These are phyloP conservation scores for Eilema caniola DNA, from an alignment of 2,888 invertebrate genomes.

Conservation along the genomic window DNA sequence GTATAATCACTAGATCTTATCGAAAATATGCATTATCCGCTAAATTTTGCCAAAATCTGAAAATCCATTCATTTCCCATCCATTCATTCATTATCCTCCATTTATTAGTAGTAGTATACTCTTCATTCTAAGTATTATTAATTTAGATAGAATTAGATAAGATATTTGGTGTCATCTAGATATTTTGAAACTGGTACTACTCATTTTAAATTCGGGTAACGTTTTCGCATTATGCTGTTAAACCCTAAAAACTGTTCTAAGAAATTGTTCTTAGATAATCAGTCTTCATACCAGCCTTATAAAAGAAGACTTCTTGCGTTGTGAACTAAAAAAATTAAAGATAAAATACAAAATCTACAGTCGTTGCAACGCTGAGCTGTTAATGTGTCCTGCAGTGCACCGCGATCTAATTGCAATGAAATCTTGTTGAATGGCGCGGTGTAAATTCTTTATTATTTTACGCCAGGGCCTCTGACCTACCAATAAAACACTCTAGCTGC, in stretches of 20 bases:
- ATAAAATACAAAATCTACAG: not conserved
- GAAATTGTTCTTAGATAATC: not conserved
- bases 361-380: not conserved
- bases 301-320: not conserved
- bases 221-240: not conserved
- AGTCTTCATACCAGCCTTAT: not conserved
- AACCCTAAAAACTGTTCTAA: not conserved
- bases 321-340: not conserved
- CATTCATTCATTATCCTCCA: no score
- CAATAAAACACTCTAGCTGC: slow-evolving; percentile 18
- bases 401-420: slow-evolving; percentile 22
- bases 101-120: no score
- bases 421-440: slow-evolving; percentile 16
- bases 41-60: no score
- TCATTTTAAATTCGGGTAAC: no score
- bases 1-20: no score
- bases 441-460: slow-evolving; percentile 35
- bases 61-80: no score
- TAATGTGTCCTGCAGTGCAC: not conserved
- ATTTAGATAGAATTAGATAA: no score
- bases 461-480: slow-evolving; percentile 19
- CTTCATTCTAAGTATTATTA: no score
- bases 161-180: no score
- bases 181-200: no score
- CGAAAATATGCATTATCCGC: no score